Evolutionary conservation across 2,113 vertebrate species (phyloP).

Genomic region (Podocnemis expansa): DNA sequence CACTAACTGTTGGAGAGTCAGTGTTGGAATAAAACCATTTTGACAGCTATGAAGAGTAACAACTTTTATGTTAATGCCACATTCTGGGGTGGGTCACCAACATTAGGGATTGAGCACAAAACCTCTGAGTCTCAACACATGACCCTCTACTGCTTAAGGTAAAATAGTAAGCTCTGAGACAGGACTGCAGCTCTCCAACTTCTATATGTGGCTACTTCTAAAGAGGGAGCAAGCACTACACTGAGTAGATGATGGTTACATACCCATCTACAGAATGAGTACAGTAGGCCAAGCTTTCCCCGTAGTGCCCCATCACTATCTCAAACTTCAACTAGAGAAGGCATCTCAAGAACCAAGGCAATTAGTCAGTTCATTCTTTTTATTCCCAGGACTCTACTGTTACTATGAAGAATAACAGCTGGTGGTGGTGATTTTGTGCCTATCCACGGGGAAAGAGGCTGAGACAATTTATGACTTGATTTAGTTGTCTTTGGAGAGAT

Average conservation of each 20-base stretch:
- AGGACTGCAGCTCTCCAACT: neutral
- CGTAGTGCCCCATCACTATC: neutral
- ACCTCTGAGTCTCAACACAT: neutral
- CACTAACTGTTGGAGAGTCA: neutral
- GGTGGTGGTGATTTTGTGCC: neutral
- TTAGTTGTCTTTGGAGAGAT: neutral
- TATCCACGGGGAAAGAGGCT: neutral
- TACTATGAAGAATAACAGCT: neutral
- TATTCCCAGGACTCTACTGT: neutral
- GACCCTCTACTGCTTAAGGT: neutral
- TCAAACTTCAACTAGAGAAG: neutral
- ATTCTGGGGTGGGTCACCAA: neutral
- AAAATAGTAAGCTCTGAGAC: neutral
- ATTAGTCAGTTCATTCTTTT: neutral
- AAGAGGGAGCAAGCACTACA: neutral
- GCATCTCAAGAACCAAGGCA: neutral
- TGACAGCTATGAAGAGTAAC: too few relatives aligned
- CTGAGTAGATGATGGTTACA: fast-evolving
- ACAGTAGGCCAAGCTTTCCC: neutral
- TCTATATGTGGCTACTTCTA: neutral
- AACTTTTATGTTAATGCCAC: too few relatives aligned
- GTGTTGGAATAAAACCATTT: too few relatives aligned
- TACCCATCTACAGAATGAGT: fast-evolving
- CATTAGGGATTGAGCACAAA: neutral
- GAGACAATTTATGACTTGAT: neutral